A percentile compares a stretch with the other conserved stretches of the same genome.
These are phyloP conservation scores for Hymenochirus boettgeri DNA, from an alignment of 2,113 vertebrate species.

Conservation along the genomic window DNA sequence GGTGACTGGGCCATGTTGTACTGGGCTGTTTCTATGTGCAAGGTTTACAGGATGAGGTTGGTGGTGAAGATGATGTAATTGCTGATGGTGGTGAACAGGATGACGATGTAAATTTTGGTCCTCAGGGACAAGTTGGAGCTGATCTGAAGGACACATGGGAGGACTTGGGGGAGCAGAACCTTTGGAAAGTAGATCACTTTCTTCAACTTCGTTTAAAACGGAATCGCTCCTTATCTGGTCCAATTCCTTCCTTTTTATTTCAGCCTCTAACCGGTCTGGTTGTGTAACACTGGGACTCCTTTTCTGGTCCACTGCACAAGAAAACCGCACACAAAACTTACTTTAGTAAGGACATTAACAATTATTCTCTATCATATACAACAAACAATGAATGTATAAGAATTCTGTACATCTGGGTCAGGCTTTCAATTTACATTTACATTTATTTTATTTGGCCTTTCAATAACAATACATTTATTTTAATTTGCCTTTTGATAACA, in stretches of 20 bases:
- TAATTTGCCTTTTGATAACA: no score
- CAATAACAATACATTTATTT: no score
- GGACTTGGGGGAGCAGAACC: constrained; percentile 64
- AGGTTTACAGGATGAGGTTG: constrained; percentile 24
- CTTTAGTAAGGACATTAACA: no score
- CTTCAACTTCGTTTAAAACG: constrained; percentile 84
- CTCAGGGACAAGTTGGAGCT: constrained; percentile 49
- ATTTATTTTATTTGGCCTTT: no score
- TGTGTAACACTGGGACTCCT: constrained; percentile 39
- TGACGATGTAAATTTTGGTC: constrained; percentile 37
- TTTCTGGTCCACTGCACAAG: constrained; percentile 47
- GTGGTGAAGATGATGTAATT: constrained; percentile 42
- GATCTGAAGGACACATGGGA: constrained; percentile 55
- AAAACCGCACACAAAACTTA: no score
- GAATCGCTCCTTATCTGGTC: constrained; percentile 77
- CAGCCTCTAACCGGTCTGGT: constrained; percentile 56
- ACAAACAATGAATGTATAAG: no score
- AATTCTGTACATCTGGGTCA: no score
- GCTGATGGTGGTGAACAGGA: constrained; percentile 35
- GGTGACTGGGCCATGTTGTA: constrained; percentile 46
- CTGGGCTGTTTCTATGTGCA: constrained; percentile 39
- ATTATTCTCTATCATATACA: no score
- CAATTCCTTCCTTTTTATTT: constrained; percentile 51
- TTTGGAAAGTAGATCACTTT: constrained; percentile 69
- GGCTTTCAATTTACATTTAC: no score